Base-by-base conservation (phyloP, 2,888 invertebrate genomes). In the Ommatoiulus sabulosus region DNA sequence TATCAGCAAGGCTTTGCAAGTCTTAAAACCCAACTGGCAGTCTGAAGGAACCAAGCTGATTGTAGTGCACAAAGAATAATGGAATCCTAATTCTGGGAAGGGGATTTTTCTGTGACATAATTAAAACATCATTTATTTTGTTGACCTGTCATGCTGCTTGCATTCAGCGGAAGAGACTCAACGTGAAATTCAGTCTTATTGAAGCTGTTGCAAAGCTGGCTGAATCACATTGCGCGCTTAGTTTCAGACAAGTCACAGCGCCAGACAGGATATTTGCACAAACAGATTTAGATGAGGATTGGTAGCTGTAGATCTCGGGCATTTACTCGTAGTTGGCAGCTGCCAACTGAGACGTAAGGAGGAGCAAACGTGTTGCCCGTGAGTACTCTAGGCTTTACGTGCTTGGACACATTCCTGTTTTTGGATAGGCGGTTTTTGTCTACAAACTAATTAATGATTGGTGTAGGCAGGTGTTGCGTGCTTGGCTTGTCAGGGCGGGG, bases 61-160 rank as follows among this genome's bases (percentile, higher is more conserved):
- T 86, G 86, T 86, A 48, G 44, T 48, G 86, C 20, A 15, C 86
- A 48, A 86, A 86, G 86, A 86, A 86, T 86, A 86, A 86, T 86
- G 86, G 52, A 87, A 87, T 87, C 87, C 87, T 87, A 87, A 87
- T 87, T 87, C 87, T 52, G 44, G 48, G 57, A 57, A 87, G 87
- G 87, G 52, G 52, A 87, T 87, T 44, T 87, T 57, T 87, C 63
- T 57, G 44, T 80, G 88, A 88, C 88, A 80, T 88, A 88, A 88
- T 88, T 88, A 88, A 88, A 88, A 88, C 88, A 44, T 80, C 88
- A 88, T 88, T 80, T 88, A 88, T 88, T 88, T 88, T 80, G 43
- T n/a, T 80, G 43, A 44, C 80, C 44, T 57, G 88, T 88, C 87
- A 87, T 87, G 48, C 63, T 63, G 52, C 63, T 63, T 57, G 52